These are phyloP conservation scores for Nerophis ophidion DNA, from an alignment of 2,113 vertebrate species.

Conservation along the genomic window DNA sequence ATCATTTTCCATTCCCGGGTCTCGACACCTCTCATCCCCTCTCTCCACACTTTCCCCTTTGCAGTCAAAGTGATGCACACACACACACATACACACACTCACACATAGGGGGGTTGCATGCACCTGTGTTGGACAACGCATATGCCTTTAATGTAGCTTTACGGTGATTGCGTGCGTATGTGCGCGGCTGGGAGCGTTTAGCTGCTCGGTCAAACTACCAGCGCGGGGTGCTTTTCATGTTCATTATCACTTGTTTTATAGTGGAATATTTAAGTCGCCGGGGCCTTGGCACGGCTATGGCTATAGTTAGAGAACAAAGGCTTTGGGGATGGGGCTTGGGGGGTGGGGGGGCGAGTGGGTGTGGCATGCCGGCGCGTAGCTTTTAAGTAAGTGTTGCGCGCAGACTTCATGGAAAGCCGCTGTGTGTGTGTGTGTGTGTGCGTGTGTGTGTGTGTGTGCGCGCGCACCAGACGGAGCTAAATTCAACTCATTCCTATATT, in stretches of 20 bases:
- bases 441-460: conserved; percentile 41
- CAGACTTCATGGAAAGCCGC: conserved; percentile 71
- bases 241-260: conserved; percentile 74
- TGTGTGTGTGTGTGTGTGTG: conserved; percentile 48
- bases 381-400: conserved; percentile 69
- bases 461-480: conserved; percentile 72
- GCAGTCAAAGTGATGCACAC: conserved; percentile 26
- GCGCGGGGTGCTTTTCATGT: conserved; percentile 59
- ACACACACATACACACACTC: too few species aligned
- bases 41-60: conserved; percentile 57
- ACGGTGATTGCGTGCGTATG: conserved; percentile 13
- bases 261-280: conserved; percentile 73
- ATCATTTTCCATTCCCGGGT: conserved; percentile 67
- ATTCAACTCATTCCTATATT: conserved; percentile 81
- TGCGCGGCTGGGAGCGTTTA: conserved; percentile 41
- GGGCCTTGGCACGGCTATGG: conserved; percentile 62
- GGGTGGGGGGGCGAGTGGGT: conserved; percentile 54
- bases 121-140: conserved; percentile 31
- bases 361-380: conserved; percentile 61
- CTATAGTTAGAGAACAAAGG: conserved; percentile 78
- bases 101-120: conserved; percentile 2
- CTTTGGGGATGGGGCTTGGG: background rate
- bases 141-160: conserved; percentile 31
- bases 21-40: conserved; percentile 52
- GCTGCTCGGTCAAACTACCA: conserved; percentile 53